phyloP scores from a whole-genome alignment of 2,888 invertebrate species.

The Lordiphosa fenestrarum region DNA sequence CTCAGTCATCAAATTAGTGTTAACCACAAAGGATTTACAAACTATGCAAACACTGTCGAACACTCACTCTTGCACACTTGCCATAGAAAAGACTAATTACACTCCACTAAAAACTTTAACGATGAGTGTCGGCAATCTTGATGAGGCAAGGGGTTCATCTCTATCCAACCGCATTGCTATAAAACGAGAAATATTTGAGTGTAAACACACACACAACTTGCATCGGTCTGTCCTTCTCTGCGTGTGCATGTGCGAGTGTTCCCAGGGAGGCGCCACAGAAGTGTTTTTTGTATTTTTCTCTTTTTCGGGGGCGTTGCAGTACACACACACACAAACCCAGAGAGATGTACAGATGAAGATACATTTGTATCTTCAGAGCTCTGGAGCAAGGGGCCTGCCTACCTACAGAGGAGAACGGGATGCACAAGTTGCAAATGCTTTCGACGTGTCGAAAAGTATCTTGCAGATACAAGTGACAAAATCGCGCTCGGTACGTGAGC shows the following conservation, averaged over 20 bases:
- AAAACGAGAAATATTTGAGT: constrained; percentile 51
- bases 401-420: constrained; percentile 29
- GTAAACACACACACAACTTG: constrained; percentile 49
- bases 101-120: constrained; percentile 57
- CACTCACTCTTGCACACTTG: constrained; percentile 11
- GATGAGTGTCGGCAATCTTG: constrained; percentile 48
- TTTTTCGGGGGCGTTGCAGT: constrained; percentile 61
- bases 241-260: constrained; percentile 4
- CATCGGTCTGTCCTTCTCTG: constrained; percentile 1
- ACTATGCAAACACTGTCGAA: constrained; percentile 26
- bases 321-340: constrained; percentile 29
- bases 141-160: constrained; percentile 2
- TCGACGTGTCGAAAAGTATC: constrained; percentile 60
- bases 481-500: constrained; percentile 48
- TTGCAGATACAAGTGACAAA: constrained; percentile 64
- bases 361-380: constrained; percentile 58
- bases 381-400: constrained; percentile 12
- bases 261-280: constrained; percentile 47
- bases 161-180: constrained; percentile 49
- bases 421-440: constrained; percentile 51
- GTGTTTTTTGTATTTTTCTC: constrained; percentile 27
- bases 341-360: constrained; percentile 29
- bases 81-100: constrained; percentile 62
- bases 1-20: constrained; percentile 33
- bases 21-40: constrained; percentile 42